These are phyloP conservation scores for Thysanoteuthis rhombus DNA, from an alignment of 2,888 invertebrate genomes.

Conservation along the genomic window DNA sequence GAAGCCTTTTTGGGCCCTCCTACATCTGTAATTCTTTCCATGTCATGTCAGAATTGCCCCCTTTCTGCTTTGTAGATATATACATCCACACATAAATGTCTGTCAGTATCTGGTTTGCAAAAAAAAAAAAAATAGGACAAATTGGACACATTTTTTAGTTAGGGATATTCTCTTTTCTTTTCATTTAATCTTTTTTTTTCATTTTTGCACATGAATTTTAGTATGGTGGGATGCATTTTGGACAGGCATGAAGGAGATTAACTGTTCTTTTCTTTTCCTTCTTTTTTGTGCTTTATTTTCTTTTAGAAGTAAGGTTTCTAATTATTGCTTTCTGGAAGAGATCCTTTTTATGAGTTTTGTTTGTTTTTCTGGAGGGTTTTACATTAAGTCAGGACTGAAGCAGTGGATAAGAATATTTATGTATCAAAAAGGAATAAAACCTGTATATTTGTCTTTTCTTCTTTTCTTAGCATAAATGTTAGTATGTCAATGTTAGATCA, in stretches of 20 bases:
- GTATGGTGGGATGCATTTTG: neutral
- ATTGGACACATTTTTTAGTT: neutral
- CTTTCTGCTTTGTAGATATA: neutral
- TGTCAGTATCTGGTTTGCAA: neutral
- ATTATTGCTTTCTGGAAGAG: neutral
- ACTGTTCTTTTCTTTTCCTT: neutral
- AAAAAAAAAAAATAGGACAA: neutral
- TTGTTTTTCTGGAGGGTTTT: too few species aligned
- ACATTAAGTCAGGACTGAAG: too few species aligned
- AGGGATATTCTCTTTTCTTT: neutral
- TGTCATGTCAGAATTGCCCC: neutral
- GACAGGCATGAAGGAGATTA: neutral
- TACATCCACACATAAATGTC: neutral
- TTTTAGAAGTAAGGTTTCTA: neutral
- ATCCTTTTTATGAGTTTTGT: too few species aligned
- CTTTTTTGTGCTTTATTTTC: neutral
- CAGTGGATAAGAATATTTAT: too few species aligned
- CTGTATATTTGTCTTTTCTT: too few species aligned
- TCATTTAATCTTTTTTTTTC: neutral
- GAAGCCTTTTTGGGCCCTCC: neutral
- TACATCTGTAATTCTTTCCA: neutral
- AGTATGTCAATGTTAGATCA: too few species aligned
- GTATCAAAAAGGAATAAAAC: too few species aligned
- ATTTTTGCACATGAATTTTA: too few species aligned
- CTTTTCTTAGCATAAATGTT: too few species aligned